Evolutionary conservation across 2,113 vertebrate genomes (phyloP).

Genomic region (Aplodontia rufa): DNA sequence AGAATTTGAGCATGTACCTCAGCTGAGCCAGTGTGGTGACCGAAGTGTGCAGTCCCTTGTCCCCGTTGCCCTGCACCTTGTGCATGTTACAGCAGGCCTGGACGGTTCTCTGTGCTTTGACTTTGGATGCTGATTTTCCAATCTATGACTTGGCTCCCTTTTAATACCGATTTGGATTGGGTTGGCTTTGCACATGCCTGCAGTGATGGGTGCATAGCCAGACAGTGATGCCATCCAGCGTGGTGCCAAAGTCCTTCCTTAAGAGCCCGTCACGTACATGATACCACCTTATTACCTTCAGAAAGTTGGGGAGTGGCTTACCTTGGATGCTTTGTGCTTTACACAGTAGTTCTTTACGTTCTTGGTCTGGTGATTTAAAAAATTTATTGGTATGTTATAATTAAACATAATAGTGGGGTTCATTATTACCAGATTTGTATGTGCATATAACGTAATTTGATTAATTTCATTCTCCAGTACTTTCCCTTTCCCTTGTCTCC

Average conservation of each 20-base stretch:
- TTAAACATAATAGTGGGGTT: too few species aligned
- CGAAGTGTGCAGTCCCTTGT: not conserved
- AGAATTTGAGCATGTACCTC: not conserved
- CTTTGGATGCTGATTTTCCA: not conserved
- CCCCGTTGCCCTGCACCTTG: accelerated
- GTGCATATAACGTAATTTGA: too few species aligned
- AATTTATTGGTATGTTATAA: too few species aligned
- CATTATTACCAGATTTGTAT: too few species aligned
- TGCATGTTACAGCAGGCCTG: not conserved
- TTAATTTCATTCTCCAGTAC: too few species aligned
- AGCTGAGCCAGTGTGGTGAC: not conserved
- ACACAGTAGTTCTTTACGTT: not conserved
- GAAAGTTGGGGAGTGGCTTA: not conserved
- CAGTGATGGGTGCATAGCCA: not conserved
- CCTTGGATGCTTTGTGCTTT: not conserved
- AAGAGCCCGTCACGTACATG: not conserved
- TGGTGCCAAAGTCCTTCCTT: not conserved
- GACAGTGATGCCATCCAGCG: conserved; percentile 2
- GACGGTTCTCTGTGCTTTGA: not conserved
- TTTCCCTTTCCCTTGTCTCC: too few species aligned
- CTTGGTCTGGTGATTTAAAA: not conserved
- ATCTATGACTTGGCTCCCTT: conserved; percentile 13
- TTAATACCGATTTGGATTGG: not conserved
- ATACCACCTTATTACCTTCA: not conserved
- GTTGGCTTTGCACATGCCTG: not conserved